A percentile compares a stretch with the other conserved stretches of the same genome.
Evolutionary conservation across 2,888 invertebrate genomes (phyloP).

Genomic region (Anoncus sp.): DNA sequence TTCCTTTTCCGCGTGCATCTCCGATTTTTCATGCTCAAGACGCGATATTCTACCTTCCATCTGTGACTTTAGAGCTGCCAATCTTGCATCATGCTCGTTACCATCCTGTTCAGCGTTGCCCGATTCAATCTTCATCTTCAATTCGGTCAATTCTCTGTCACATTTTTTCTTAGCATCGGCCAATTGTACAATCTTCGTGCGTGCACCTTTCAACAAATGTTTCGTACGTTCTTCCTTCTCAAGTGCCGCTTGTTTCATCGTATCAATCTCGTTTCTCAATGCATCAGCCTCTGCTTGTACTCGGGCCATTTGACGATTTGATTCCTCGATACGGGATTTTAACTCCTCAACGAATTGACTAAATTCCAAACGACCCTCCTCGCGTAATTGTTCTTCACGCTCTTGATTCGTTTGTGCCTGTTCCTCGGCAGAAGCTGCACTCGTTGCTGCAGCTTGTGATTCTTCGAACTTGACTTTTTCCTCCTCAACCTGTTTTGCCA

Average conservation of each 20-base stretch:
- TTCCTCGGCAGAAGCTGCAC: conserved; percentile 80
- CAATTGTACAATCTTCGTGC: conserved; percentile 89
- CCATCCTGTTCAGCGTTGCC: conserved; percentile 74
- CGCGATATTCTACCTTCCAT: conserved; percentile 89
- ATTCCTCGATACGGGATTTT: conserved; percentile 77
- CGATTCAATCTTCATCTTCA: conserved; percentile 77
- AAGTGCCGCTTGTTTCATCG: conserved; percentile 84
- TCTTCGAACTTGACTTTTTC: conserved; percentile 86
- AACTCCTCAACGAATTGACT: conserved; percentile 78
- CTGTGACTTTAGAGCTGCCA: conserved; percentile 88
- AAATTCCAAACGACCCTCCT: conserved; percentile 83
- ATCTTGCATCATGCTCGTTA: conserved; percentile 81
- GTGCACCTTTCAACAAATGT: conserved; percentile 89
- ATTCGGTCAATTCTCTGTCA: conserved; percentile 78
- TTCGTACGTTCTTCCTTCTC: conserved; percentile 88
- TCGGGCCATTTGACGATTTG: conserved; percentile 82
- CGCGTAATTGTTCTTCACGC: conserved; percentile 83
- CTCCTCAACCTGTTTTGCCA: conserved; percentile 88
- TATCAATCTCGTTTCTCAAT: conserved; percentile 88
- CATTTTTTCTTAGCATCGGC: conserved; percentile 88
- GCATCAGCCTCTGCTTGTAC: conserved; percentile 87
- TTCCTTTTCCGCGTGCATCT: conserved; percentile 88
- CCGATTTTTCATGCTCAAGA: conserved; percentile 89
- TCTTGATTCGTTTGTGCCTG: conserved; percentile 74
- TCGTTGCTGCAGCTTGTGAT: conserved; percentile 81